Percentiles rank a stretch among this genome's conserved stretches.
These are phyloP conservation scores for Ceratitis capitata DNA, from an alignment of 1,140 invertebrate species.

Conservation along the genomic window DNA sequence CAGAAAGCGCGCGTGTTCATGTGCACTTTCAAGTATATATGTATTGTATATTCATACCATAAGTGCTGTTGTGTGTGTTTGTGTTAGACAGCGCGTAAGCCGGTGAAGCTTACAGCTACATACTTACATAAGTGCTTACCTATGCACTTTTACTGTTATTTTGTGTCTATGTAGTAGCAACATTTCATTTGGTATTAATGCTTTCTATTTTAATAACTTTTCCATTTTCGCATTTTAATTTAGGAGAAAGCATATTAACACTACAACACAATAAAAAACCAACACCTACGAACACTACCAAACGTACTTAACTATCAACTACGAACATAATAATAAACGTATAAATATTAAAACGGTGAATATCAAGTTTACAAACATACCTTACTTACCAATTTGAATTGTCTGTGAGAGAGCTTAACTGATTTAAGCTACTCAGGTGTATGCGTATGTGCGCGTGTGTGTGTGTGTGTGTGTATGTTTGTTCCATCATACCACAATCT, in stretches of 20 bases:
- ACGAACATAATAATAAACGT: not conserved
- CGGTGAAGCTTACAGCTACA: not conserved
- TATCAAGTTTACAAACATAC: not conserved
- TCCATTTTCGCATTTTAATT: not conserved
- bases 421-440: not conserved
- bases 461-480: not conserved
- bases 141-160: not conserved
- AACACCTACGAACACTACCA: not conserved
- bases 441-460: too few species aligned
- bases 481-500: too few species aligned
- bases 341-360: not conserved
- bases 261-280: not conserved
- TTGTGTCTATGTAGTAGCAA: not conserved
- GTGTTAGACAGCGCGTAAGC: not conserved
- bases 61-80: constrained; percentile 35
- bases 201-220: constrained; percentile 24
- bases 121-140: not conserved
- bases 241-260: not conserved
- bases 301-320: not conserved
- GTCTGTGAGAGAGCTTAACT: not conserved
- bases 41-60: too few species aligned
- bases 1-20: constrained; percentile 4
- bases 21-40: not conserved
- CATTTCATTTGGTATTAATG: not conserved
- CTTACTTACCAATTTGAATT: too few species aligned